Evolutionary conservation across 2,888 invertebrate species (phyloP), one percentile per base, ranked within the genome.

Genomic region (Melanophora roralis): DNA sequence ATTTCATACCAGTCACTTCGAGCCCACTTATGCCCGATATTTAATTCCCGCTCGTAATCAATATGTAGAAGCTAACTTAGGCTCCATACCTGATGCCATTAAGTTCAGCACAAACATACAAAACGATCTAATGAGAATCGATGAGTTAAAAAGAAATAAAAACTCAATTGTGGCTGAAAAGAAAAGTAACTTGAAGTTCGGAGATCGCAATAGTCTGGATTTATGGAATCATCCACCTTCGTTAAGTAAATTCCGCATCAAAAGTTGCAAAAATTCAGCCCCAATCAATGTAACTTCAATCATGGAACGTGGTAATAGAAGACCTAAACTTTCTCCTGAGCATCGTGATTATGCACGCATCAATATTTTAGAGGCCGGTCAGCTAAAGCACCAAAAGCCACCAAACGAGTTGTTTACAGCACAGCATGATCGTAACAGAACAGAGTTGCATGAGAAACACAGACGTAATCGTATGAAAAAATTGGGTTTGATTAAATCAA

Each of bases 11-110:
- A 64, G 57, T 9, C 40, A 67, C 7, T 57, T 80, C 11, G 71
- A 72, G 7, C 72, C 60, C 4, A 67, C 67, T 1, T 72, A 75
- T 49, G 77, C 77, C 0, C 81, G 75, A 11, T 83, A 74, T 12
- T 34, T 82, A 23, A 75, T 80, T 59, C 81, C 82, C 3, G 60
- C 64, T 7, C 83, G 84, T 12, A 83, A 84, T 62, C 83, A 84
- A 16, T 79, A 82, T 11, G 51, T 82, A 14, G 69, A 81, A 1
- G 55, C 51, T 4, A 72, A 57, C 19, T 38, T 76, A 1, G 75
- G 77, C 1, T 73, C 79, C 12, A 34, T 81, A 34, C 78, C 81
- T 2, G 81, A 81, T 16, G 82, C 82, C 8, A 36, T 76, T 5
- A 73, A 80, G 21, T 67, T 83, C 11, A 80, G 79, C 43, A 36